phyloP scores from a whole-genome alignment of 2,888 invertebrate genomes.

The Ophioninae sp. region DNA sequence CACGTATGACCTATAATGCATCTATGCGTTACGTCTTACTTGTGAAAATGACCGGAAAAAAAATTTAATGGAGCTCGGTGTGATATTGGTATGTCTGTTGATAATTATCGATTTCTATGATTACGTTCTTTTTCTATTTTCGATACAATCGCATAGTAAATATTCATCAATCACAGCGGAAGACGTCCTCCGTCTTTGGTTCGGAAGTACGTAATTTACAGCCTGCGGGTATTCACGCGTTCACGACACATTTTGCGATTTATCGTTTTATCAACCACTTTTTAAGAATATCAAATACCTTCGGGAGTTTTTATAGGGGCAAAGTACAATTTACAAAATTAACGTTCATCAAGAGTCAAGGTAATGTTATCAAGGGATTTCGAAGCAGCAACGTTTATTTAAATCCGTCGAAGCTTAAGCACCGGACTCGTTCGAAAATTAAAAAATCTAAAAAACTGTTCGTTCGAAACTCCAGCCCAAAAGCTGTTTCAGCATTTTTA shows the following conservation, averaged over 20 bases:
- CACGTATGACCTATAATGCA: conserved; percentile 53
- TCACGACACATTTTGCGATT: not conserved
- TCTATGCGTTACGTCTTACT: conserved; percentile 55
- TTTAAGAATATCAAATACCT: not conserved
- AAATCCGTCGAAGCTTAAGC: not conserved
- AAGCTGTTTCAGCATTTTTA: not conserved
- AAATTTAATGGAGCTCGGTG: conserved; percentile 13
- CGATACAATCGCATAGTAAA: conserved; percentile 8
- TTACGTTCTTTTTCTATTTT: conserved; percentile 3
- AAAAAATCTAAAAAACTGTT: not conserved
- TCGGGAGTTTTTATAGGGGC: not conserved
- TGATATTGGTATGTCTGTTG: not conserved
- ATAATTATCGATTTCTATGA: not conserved
- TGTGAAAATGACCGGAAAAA: conserved; percentile 44
- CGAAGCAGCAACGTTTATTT: not conserved
- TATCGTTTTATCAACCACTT: not conserved
- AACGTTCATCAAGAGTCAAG: not conserved
- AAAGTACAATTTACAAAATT: not conserved
- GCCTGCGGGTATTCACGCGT: not conserved
- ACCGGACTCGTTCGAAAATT: not conserved
- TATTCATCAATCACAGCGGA: conserved; percentile 11
- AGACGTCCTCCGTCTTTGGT: not conserved
- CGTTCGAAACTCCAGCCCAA: not conserved
- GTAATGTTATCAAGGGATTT: not conserved
- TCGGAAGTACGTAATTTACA: not conserved